Evolutionary conservation across 2,888 invertebrate species (phyloP).

Genomic region (Willowsia nigromaculata): DNA sequence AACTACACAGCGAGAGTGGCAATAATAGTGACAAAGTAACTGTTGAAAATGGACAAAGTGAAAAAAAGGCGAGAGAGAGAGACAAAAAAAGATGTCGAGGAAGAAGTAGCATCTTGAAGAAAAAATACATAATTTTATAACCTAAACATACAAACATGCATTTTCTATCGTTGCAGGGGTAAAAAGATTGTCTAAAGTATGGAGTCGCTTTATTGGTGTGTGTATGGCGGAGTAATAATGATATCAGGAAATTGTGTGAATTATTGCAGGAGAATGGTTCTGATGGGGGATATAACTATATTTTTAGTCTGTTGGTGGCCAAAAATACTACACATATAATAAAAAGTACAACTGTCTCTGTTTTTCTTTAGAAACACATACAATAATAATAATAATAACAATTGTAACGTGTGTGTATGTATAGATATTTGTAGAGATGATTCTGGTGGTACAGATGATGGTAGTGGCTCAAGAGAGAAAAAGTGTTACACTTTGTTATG

Average conservation of each 20-base stretch:
- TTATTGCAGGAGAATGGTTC: slow-evolving; percentile 78
- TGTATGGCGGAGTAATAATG: not conserved
- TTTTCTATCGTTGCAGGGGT: not conserved
- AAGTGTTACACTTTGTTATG: slow-evolving; percentile 62
- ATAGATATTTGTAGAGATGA: not conserved
- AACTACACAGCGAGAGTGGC: slow-evolving; percentile 44
- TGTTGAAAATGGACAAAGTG: slow-evolving; percentile 51
- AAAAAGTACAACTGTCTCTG: slow-evolving; percentile 78
- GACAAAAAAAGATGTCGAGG: slow-evolving; percentile 6
- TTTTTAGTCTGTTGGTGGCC: slow-evolving; percentile 54
- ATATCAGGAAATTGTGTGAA: slow-evolving; percentile 68
- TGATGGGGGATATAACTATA: slow-evolving; percentile 78
- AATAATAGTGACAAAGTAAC: slow-evolving; percentile 49
- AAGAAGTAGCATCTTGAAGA: slow-evolving; percentile 65
- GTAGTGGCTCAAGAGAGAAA: not conserved
- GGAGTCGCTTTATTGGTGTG: not conserved
- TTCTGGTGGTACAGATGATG: slow-evolving; percentile 23
- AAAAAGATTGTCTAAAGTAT: not conserved
- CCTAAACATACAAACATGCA: slow-evolving; percentile 44
- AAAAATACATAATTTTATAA: slow-evolving; percentile 63
- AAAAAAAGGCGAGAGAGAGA: not conserved
- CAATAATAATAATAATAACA: slow-evolving; percentile 49
- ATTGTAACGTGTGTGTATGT: slow-evolving; percentile 20
- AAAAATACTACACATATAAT: slow-evolving; percentile 64
- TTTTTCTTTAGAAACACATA: slow-evolving; percentile 53